Evolutionary conservation across 1,140 invertebrate species (phyloP).

Genomic region (Nephila pilipes): DNA sequence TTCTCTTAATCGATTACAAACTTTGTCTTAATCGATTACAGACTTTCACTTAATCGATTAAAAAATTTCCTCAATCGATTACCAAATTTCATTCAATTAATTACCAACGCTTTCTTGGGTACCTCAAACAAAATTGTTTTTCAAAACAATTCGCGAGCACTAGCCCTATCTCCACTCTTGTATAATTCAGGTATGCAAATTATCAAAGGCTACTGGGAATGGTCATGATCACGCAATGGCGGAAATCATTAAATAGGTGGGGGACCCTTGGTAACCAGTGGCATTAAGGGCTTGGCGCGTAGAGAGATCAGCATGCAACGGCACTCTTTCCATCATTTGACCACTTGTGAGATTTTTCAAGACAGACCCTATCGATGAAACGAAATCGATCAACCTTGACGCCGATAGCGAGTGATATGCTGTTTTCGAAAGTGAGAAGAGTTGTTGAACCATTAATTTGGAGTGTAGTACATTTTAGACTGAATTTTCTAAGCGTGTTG

Average conservation of each 20-base stretch:
- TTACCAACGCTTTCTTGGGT: neutral
- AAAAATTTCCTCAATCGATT: neutral
- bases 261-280: neutral
- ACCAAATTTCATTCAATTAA: neutral
- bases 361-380: neutral
- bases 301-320: neutral
- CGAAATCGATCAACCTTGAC: neutral
- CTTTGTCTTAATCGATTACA: neutral
- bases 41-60: neutral
- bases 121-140: neutral
- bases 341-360: neutral
- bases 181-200: slow-evolving; percentile 9
- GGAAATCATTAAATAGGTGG: slow-evolving; percentile 21
- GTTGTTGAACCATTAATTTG: neutral
- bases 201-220: neutral
- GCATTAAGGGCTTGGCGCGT: neutral
- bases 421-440: slow-evolving; percentile 26
- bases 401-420: neutral
- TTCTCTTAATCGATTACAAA: neutral
- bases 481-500: too few species aligned
- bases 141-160: neutral
- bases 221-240: neutral
- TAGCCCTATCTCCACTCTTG: neutral
- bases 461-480: too few species aligned
- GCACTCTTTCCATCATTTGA: neutral